A percentile compares a stretch with the other conserved stretches of the same genome.
Evolutionary conservation across 2,113 vertebrate species (phyloP).

Genomic region (Piprites chloris): DNA sequence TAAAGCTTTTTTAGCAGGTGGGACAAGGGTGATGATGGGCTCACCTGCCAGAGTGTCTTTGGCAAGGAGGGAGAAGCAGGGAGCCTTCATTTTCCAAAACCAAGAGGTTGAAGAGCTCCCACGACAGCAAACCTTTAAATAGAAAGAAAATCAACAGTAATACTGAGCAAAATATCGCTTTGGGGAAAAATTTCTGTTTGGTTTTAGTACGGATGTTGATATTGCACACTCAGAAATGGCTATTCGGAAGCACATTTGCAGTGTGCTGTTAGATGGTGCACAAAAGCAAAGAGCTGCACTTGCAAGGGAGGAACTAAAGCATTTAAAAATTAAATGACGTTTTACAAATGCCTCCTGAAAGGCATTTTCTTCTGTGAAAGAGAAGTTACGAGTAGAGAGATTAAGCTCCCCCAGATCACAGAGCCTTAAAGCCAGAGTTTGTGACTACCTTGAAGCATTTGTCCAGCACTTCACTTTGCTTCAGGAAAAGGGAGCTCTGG

Average conservation of each 20-base stretch:
- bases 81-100: neutral
- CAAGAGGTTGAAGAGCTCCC: neutral
- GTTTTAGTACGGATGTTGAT: conserved; percentile 38
- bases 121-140: neutral
- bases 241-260: neutral
- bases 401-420: neutral
- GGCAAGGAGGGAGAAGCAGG: neutral
- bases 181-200: conserved; percentile 12
- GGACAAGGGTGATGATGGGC: neutral
- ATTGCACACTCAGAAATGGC: neutral
- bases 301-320: neutral
- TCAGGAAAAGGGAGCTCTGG: neutral
- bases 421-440: neutral
- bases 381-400: neutral
- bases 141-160: conserved; percentile 20
- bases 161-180: neutral
- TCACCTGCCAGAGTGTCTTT: neutral
- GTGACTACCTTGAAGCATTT: neutral
- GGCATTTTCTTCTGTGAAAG: neutral
- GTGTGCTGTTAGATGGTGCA: neutral
- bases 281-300: neutral
- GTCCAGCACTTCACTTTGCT: neutral
- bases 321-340: conserved; percentile 41
- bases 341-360: neutral
- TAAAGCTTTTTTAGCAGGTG: neutral